phyloP scores from a whole-genome alignment of 2,113 vertebrate genomes.

The Myanophis thanlyinensis region DNA sequence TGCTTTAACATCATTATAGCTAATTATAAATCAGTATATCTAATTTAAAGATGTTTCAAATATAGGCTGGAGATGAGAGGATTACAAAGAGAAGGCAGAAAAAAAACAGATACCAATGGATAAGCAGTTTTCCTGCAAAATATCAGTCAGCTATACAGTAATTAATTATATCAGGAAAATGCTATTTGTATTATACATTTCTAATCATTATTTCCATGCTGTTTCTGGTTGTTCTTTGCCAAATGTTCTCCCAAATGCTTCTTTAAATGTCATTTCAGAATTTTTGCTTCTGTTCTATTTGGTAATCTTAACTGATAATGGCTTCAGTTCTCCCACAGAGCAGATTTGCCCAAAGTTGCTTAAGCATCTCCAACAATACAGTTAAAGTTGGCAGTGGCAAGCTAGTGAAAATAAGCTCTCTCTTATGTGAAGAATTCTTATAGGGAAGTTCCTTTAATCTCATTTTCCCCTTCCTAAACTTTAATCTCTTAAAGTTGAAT shows the following conservation, averaged over 20 bases:
- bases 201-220: constrained; percentile 1
- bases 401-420: constrained; percentile 44
- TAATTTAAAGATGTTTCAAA: neutral
- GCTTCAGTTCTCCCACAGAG: constrained; percentile 43
- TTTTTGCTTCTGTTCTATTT: constrained; percentile 21
- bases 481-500: constrained; percentile 26
- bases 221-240: constrained; percentile 7
- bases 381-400: constrained; percentile 54
- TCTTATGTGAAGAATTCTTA: constrained; percentile 49
- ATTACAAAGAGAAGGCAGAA: neutral
- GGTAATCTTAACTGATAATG: constrained; percentile 39
- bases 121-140: neutral
- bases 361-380: constrained; percentile 54
- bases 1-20: neutral
- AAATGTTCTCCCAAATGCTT: constrained; percentile 35
- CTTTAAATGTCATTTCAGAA: constrained; percentile 40
- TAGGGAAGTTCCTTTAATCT: constrained; percentile 55
- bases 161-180: neutral
- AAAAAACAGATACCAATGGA: neutral
- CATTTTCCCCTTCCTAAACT: constrained; percentile 31
- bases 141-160: neutral
- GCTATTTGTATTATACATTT: neutral
- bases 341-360: constrained; percentile 53
- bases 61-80: neutral
- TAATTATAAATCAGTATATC: neutral